Evolutionary conservation across 53 echinoderm and acorn worm species (phyloP).

Genomic region (Zoroaster sp.): DNA sequence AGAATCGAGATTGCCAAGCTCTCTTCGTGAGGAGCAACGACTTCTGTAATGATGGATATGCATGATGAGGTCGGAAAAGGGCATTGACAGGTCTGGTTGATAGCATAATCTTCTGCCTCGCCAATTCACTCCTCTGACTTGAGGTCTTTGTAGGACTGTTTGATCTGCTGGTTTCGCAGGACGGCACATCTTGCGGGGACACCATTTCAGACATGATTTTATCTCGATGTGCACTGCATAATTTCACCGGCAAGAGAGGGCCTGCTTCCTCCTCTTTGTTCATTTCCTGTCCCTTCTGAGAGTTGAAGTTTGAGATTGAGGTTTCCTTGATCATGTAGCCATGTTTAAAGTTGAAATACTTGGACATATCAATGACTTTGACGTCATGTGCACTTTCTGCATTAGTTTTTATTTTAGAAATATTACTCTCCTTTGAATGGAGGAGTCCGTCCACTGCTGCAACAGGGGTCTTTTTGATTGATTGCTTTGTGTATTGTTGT

Average conservation of each 20-base stretch:
- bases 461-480: background rate
- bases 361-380: slow-evolving; percentile 78
- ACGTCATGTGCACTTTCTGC: slow-evolving; percentile 48
- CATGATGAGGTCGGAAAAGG: slow-evolving; percentile 14
- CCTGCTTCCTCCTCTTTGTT: background rate
- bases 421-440: background rate
- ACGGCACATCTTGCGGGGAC: background rate
- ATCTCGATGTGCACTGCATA: slow-evolving; percentile 47
- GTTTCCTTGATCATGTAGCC: slow-evolving; percentile 81
- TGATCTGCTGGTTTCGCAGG: background rate
- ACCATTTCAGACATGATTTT: background rate
- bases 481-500: background rate
- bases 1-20: slow-evolving; percentile 8
- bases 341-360: slow-evolving; percentile 67
- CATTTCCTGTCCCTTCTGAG: background rate
- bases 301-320: background rate
- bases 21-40: slow-evolving; percentile 15
- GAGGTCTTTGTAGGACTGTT: slow-evolving; percentile 11
- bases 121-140: background rate
- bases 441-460: background rate
- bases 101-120: slow-evolving; percentile 10
- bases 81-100: slow-evolving; percentile 7
- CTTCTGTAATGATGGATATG: background rate
- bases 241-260: background rate
- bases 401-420: slow-evolving; percentile 37